Percentiles rank a stretch among this genome's conserved stretches.
These are phyloP conservation scores for Eumaeus atala DNA, from an alignment of 1,140 invertebrate genomes.

Conservation along the genomic window DNA sequence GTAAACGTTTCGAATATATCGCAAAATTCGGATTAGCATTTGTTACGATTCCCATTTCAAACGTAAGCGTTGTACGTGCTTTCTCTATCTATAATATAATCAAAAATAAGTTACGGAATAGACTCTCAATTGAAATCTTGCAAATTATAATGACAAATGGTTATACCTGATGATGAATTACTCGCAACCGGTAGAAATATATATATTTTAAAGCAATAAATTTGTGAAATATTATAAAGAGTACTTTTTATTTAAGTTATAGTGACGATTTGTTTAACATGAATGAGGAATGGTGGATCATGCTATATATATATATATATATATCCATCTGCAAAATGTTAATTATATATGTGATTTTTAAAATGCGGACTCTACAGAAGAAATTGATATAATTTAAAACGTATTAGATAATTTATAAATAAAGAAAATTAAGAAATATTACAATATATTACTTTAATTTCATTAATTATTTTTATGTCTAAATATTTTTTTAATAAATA, in stretches of 20 bases:
- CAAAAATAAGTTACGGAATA: slow-evolving; percentile 20
- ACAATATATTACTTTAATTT: slow-evolving; percentile 12
- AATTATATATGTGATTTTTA: slow-evolving; percentile 20
- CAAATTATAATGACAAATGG: slow-evolving; percentile 8
- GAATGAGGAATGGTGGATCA: slow-evolving; percentile 25
- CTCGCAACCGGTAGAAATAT: background rate
- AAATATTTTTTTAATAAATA: slow-evolving; percentile 15
- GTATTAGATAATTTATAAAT: slow-evolving; percentile 19
- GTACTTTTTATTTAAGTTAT: too few relatives aligned
- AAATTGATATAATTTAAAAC: slow-evolving; percentile 12
- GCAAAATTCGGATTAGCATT: slow-evolving; percentile 35
- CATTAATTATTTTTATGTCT: slow-evolving; percentile 12
- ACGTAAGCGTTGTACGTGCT: too few relatives aligned
- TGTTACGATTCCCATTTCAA: slow-evolving; percentile 28
- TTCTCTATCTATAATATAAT: too few relatives aligned
- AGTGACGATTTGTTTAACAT: too few relatives aligned
- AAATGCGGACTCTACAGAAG: slow-evolving; percentile 16
- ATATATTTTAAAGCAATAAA: slow-evolving; percentile 23
- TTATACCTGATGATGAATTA: background rate
- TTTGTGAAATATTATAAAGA: too few relatives aligned
- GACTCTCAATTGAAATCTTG: slow-evolving; percentile 4
- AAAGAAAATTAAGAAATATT: slow-evolving; percentile 14
- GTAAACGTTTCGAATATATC: slow-evolving; percentile 36
- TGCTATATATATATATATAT: slow-evolving; percentile 16
- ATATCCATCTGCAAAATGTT: slow-evolving; percentile 21